phyloP scores from a whole-genome alignment of 2,888 invertebrate species.

The Eurytoma californica region DNA sequence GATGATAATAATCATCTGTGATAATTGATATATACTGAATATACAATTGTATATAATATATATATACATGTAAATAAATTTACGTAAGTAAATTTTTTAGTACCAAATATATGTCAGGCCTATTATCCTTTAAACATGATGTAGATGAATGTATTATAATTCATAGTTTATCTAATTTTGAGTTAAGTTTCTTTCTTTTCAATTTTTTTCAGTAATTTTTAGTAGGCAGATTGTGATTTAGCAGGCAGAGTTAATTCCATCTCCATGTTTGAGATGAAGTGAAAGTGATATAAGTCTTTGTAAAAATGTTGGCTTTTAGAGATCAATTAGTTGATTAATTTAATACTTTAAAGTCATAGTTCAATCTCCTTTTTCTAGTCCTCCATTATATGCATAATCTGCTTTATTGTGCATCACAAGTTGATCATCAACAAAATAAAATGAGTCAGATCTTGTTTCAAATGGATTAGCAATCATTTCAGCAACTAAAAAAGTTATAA shows the following conservation, averaged over 20 bases:
- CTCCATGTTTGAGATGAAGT: neutral
- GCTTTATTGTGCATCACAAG: conserved; percentile 99
- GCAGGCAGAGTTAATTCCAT: no score
- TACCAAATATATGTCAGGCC: conserved; percentile 29
- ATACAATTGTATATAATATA: conserved; percentile 54
- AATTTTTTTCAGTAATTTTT: no score
- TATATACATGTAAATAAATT: conserved; percentile 55
- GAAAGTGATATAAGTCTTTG: neutral
- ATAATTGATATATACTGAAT: conserved; percentile 49
- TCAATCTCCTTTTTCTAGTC: conserved; percentile 79
- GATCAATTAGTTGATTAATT: neutral
- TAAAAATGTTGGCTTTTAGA: no score
- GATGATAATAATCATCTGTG: conserved; percentile 43
- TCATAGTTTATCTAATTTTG: no score
- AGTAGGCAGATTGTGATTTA: no score
- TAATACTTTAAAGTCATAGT: neutral
- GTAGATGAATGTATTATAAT: conserved; percentile 19
- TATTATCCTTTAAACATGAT: conserved; percentile 38
- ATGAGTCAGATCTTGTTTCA: conserved; percentile 98
- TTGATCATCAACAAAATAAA: conserved; percentile 98
- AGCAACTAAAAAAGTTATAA: conserved; percentile 82
- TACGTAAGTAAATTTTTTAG: conserved; percentile 40
- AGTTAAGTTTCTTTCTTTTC: no score
- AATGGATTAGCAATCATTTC: conserved; percentile 98
- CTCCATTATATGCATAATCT: conserved; percentile 97